A percentile compares a stretch with the other conserved stretches of the same genome.
Evolutionary conservation across 2,113 vertebrate species (phyloP).

Genomic region (Trematocara unimaculatum): DNA sequence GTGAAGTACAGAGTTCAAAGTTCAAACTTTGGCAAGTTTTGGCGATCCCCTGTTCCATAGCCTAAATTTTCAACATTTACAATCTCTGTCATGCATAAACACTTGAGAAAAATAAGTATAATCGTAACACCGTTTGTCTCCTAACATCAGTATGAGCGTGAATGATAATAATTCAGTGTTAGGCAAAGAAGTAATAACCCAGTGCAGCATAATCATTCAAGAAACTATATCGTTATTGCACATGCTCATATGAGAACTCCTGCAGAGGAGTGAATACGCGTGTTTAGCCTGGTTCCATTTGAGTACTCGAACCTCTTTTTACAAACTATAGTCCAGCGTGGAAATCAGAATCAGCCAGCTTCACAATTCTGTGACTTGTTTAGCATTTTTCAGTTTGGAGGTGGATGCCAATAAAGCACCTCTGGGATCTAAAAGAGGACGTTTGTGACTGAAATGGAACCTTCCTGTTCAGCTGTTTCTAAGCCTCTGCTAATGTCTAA

Average conservation of each 20-base stretch:
- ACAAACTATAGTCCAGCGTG: background rate
- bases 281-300: constrained; percentile 48
- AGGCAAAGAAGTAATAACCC: constrained; percentile 32
- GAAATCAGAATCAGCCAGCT: background rate
- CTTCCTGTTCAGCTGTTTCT: constrained; percentile 9
- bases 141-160: constrained; percentile 21
- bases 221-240: constrained; percentile 68
- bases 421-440: background rate
- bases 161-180: constrained; percentile 52
- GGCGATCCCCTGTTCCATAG: constrained; percentile 36
- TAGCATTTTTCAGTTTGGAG: background rate
- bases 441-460: constrained; percentile 41
- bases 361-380: background rate
- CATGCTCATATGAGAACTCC: constrained; percentile 65
- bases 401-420: background rate
- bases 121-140: constrained; percentile 53
- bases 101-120: constrained; percentile 37
- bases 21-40: constrained; percentile 74
- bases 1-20: constrained; percentile 34
- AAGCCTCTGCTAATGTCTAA: constrained; percentile 18
- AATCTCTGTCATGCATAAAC: constrained; percentile 58
- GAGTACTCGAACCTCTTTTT: constrained; percentile 3
- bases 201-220: constrained; percentile 52
- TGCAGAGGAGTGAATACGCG: constrained; percentile 50
- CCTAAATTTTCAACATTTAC: constrained; percentile 1